Conservation (phyloP, 2,888 invertebrate species). For the Standfussiana lucernea region DNA sequence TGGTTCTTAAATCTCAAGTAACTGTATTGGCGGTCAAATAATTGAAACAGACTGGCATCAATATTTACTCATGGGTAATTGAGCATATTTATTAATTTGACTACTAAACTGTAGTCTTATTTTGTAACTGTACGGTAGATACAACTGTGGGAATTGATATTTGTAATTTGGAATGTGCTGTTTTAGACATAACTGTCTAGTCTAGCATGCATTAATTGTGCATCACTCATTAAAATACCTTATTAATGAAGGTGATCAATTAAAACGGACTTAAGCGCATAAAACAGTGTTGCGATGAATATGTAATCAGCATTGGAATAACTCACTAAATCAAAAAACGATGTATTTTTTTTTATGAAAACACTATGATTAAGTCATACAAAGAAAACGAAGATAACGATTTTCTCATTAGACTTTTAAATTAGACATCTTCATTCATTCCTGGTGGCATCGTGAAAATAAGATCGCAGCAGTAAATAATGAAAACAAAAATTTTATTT, state of each 20-base stretch:
- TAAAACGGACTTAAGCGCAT: neutral
- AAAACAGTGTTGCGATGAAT: neutral
- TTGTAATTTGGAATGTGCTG: neutral
- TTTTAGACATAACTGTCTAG: neutral
- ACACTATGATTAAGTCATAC: neutral
- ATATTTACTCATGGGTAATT: slow-evolving; percentile 40
- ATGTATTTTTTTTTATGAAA: neutral
- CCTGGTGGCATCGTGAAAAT: too few relatives aligned
- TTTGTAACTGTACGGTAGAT: slow-evolving; percentile 15
- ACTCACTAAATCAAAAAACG: neutral
- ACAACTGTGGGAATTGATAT: slow-evolving; percentile 12
- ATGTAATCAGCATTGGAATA: neutral
- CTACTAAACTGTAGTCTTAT: neutral
- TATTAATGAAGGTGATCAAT: neutral
- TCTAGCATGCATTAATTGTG: neutral
- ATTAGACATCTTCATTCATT: too few relatives aligned
- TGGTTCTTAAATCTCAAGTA: slow-evolving; percentile 19
- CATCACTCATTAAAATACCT: slow-evolving; percentile 5
- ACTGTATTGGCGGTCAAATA: slow-evolving; percentile 32
- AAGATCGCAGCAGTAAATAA: slow-evolving; percentile 1
- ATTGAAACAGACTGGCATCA: slow-evolving; percentile 22
- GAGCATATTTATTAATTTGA: slow-evolving; percentile 16
- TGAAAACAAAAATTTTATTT: neutral
- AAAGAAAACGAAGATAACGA: neutral
- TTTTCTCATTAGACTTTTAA: slow-evolving; percentile 28